Evolutionary conservation across 2,797 vertebrate genomes (phyloP).

Genomic region (Catharus ustulatus): DNA sequence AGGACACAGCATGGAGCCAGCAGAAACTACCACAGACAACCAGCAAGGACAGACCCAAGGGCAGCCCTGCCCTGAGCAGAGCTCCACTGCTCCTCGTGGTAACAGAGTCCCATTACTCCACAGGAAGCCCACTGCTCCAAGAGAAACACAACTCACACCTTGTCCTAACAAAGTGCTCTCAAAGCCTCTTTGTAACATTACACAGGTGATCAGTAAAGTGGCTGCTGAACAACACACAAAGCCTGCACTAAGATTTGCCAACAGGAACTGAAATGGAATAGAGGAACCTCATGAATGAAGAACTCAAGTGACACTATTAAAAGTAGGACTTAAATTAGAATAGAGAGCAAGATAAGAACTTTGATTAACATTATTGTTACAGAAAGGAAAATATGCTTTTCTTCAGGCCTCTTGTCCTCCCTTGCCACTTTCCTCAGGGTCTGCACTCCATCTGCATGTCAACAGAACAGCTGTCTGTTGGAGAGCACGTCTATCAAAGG

Average conservation of each 20-base stretch:
- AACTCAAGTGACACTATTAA: background rate
- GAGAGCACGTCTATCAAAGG: background rate
- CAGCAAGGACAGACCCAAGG: background rate
- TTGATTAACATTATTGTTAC: background rate
- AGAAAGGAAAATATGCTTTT: background rate
- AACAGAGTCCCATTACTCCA: background rate
- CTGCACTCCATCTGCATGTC: background rate
- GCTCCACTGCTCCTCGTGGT: rapidly evolving
- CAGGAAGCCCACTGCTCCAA: background rate
- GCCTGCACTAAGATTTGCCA: background rate
- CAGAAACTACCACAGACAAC: background rate
- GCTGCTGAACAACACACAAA: background rate
- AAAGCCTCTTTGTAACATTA: background rate
- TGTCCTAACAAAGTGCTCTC: background rate
- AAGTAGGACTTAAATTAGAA: background rate
- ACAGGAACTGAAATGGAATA: background rate
- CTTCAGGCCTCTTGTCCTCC: background rate
- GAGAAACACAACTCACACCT: background rate
- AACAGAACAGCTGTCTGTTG: background rate
- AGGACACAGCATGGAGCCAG: background rate
- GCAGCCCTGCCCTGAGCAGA: background rate
- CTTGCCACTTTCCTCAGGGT: background rate
- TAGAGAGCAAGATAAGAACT: background rate
- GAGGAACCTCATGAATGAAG: background rate
- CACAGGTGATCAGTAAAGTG: background rate